Evolutionary conservation across 2,888 invertebrate genomes (phyloP), one percentile per base, ranked within the genome.

Genomic region (Athripsodes cinereus): DNA sequence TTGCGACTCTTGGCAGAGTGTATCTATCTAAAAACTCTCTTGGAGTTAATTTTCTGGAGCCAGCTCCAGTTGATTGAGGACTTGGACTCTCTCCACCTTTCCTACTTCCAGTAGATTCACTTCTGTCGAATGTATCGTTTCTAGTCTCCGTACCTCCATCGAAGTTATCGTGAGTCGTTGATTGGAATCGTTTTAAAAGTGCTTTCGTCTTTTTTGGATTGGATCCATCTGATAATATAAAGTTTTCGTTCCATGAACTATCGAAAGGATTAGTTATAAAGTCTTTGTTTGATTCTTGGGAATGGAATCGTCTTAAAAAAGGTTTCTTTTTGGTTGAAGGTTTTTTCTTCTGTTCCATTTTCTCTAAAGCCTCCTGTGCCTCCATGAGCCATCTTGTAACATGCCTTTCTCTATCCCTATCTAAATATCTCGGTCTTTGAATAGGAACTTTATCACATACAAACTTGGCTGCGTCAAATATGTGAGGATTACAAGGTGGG

Each of bases 11-110:
- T 3, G 84, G 84, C 64, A 84, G 70, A 22, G 82, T 81, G 67
- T 82, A 83, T 71, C 80, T 77, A 67, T 83, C 82, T 67, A 83
- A 75, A 69, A 84, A 83, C 66, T 83, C 82, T 65, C 81, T 78
- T 46, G 79, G 64, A 10, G 62, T 59, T 47, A 61, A 34, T 20
- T 55, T 61, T 22, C 62, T 63, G 35, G 66, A 66, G 13, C 67
- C 63, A n/a, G 68, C 69, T 5, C 57, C 61, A 13, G 61, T 58
- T 1, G 64, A 61, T 22, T 58, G 61, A 20, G 58, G 60, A 54
- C 58, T 55, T 19, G 61, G 58, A 51, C 58, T 62, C 1, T 61
- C 57, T 19, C 49, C 59, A 16, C 48, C 60, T 31, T 47, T 49
- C 18, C 57, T 53, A 20, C 59, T 57, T 5, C 61, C 59, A 11